These are phyloP conservation scores for Aporophyla nigra DNA, from an alignment of 2,888 invertebrate genomes.

Conservation along the genomic window DNA sequence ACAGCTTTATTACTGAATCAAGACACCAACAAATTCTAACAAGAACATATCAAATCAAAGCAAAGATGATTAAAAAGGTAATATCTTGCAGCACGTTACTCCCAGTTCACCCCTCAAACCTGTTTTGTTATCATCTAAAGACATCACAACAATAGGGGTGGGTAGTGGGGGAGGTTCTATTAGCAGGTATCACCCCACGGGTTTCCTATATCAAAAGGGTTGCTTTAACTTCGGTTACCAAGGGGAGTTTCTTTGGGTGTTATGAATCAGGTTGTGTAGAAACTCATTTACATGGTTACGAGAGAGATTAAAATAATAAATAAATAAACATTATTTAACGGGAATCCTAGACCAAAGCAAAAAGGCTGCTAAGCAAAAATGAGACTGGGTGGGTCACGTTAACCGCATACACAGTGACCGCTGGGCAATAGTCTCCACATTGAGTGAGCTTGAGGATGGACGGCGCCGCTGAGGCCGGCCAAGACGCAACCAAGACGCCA, in stretches of 20 bases:
- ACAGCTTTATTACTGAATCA: background rate
- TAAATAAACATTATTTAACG: background rate
- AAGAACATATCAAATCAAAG: conserved; percentile 3
- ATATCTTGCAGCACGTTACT: conserved; percentile 27
- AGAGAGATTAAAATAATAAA: background rate
- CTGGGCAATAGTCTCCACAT: no score
- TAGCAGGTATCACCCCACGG: conserved; percentile 70
- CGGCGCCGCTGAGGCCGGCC: no score
- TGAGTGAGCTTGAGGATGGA: no score
- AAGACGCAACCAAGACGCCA: no score
- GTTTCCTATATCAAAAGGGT: conserved; percentile 73
- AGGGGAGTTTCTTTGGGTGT: conserved; percentile 43
- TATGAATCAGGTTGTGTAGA: background rate
- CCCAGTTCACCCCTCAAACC: conserved; percentile 13
- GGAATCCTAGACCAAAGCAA: no score
- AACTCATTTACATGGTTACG: background rate
- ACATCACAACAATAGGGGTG: conserved; percentile 63
- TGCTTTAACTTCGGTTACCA: conserved; percentile 61
- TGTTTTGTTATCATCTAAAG: conserved; percentile 45
- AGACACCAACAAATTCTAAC: background rate
- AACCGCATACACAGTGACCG: no score
- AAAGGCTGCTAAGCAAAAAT: no score
- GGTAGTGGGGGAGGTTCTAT: conserved; percentile 62
- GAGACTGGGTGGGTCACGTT: no score
- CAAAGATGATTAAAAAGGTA: conserved; percentile 29